Evolutionary conservation across 1,140 invertebrate species (phyloP), one percentile per base, ranked within the genome.

Genomic region (Tyrophagus putrescentiae): DNA sequence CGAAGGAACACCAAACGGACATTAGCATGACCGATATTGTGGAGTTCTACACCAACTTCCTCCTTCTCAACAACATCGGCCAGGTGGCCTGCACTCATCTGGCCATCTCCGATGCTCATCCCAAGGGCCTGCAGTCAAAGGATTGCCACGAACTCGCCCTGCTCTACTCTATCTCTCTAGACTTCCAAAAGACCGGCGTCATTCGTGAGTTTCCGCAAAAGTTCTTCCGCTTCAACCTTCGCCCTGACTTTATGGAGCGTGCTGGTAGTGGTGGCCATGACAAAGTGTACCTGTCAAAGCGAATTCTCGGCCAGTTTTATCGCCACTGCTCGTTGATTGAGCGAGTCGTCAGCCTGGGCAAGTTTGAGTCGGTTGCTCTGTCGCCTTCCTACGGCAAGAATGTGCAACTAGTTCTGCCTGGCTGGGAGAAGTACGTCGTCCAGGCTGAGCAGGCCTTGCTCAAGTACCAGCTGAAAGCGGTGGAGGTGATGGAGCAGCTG

Each of bases 241-340:
- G 48, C 13, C 69, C 69, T 18, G 70, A 70, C 58, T 70, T 67
- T 44, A 69, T 69, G 67, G 66, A 70, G 39, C 64, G 63, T 31
- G n/a, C n/a, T n/a, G n/a, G n/a, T n/a, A n/a, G n/a, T n/a, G 36
- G 31, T 11, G 33, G n/a, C 28, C 44, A 56, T 18, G 60, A 63
- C 32, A 31, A 23, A 23, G 58, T 18, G 16, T 67, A 67, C 56
- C 52, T 57, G 23, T 66, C 58, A 0, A 60, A 53, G 4, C 57
- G 57, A 33, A 27, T 58, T 7, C 50, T 65, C 18, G 62, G 64
- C 6, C 56, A 60, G 56, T 57, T 64, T 59, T 66, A 39, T 62
- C 34, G 48, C 7, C 42, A 60, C 42, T 60, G 34, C 36, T 31
- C 27, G 21, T 54, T 54, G 13, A 33, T 54, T n/a, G 52, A 54